Evolutionary conservation across 2,113 vertebrate species (phyloP).

Genomic region (Cyphomyrus discorhynchus): DNA sequence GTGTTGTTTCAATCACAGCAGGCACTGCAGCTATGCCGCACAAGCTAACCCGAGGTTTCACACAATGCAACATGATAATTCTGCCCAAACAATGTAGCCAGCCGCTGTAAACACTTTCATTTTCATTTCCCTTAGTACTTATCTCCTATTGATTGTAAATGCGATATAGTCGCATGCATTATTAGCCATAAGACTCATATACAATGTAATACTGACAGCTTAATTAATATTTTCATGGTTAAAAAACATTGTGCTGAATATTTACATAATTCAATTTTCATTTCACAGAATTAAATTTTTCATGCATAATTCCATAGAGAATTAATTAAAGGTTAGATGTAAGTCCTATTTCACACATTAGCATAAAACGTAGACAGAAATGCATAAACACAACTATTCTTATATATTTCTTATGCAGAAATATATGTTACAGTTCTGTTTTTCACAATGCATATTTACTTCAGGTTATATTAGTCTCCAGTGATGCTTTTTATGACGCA

Average conservation of each 20-base stretch:
- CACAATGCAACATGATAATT: background rate
- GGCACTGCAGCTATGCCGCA: background rate
- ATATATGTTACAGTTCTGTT: background rate
- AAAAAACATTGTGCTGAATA: background rate
- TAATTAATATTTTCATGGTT: background rate
- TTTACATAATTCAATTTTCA: background rate
- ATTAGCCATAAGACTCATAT: background rate
- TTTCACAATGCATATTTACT: background rate
- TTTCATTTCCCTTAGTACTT: background rate
- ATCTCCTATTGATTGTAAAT: background rate
- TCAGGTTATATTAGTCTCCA: background rate
- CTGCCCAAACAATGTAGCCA: background rate
- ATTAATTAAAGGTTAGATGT: constrained; percentile 1
- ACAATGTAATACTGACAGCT: background rate
- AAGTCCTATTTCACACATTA: background rate
- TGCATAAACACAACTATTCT: background rate
- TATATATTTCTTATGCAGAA: background rate
- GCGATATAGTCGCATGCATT: background rate
- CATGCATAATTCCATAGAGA: background rate
- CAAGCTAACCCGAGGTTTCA: background rate
- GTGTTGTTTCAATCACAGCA: background rate
- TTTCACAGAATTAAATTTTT: background rate
- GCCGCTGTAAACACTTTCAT: background rate
- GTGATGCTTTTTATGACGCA: background rate
- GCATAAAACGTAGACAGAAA: background rate